A percentile compares a stretch with the other conserved stretches of the same genome.
phyloP scores from a whole-genome alignment of 2,888 invertebrate species.

The Habroteleia sp. region DNA sequence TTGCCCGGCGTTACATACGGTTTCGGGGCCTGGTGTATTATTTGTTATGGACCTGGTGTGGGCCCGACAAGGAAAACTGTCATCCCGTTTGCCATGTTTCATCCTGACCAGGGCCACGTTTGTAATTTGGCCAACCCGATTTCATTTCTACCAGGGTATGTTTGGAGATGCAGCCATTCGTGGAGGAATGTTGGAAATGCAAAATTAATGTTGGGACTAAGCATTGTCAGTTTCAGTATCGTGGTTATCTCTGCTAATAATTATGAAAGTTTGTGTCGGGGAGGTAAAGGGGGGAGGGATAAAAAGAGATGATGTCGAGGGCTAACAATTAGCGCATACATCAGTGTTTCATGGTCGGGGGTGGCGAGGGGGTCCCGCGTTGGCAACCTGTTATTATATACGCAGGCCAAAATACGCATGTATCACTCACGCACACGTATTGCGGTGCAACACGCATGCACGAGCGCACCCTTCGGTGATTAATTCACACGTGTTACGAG shows the following conservation, averaged over 20 bases:
- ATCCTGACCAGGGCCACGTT: no score
- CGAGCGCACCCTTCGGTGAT: slow-evolving; percentile 71
- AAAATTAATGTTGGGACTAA: slow-evolving; percentile 40
- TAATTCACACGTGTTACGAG: slow-evolving; percentile 73
- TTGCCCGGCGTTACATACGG: no score
- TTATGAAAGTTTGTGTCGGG: slow-evolving; percentile 57
- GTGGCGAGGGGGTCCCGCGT: slow-evolving; percentile 66
- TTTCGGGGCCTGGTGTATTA: no score
- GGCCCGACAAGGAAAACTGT: no score
- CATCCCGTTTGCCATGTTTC: no score
- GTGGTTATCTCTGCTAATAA: slow-evolving; percentile 57
- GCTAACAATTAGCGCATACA: slow-evolving; percentile 79
- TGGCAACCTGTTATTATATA: slow-evolving; percentile 79
- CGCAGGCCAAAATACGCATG: slow-evolving; percentile 74
- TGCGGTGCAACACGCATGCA: slow-evolving; percentile 51
- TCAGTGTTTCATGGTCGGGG: slow-evolving; percentile 73
- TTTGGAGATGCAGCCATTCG: no score
- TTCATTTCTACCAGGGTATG: no score
- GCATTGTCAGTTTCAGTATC: slow-evolving; percentile 53
- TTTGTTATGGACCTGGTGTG: no score
- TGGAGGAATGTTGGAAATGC: slow-evolving; percentile 16
- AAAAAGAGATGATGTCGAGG: slow-evolving; percentile 66
- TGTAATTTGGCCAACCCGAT: no score
- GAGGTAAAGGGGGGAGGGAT: slow-evolving; percentile 47
- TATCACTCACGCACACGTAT: slow-evolving; percentile 71